phyloP scores from a whole-genome alignment of 2,888 invertebrate species.

The Galeopsomyia nigrocyanea region DNA sequence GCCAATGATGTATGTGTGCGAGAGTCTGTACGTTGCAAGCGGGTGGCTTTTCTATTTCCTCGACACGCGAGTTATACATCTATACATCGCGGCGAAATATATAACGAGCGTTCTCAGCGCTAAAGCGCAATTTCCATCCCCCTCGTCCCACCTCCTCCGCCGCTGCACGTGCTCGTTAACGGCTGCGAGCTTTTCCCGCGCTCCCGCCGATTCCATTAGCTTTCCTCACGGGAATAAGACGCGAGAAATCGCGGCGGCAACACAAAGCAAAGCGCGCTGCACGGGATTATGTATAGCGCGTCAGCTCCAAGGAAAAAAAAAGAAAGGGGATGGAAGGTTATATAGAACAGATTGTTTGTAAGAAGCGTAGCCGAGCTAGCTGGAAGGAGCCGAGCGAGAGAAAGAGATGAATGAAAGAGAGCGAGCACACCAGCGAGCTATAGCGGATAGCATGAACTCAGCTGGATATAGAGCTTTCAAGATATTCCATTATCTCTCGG shows the following conservation, averaged over 20 bases:
- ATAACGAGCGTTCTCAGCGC: conserved; percentile 36
- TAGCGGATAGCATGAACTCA: conserved; percentile 2
- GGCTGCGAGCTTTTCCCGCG: conserved; percentile 27
- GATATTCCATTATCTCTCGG: conserved; percentile 49
- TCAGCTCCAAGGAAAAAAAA: too few species aligned
- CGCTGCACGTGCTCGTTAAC: conserved; percentile 49
- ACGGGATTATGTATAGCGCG: too few species aligned
- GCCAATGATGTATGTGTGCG: too few species aligned
- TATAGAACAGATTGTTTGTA: conserved; percentile 48
- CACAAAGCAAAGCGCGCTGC: conserved; percentile 12
- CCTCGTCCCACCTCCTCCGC: background rate
- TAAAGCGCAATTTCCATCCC: conserved; percentile 55
- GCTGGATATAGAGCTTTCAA: conserved; percentile 26
- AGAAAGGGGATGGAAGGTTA: background rate
- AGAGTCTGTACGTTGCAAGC: background rate
- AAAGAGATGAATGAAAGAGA: conserved; percentile 36
- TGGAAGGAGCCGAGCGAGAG: too few species aligned
- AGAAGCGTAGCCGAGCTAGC: too few species aligned
- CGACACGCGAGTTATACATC: conserved; percentile 21
- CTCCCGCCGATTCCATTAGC: conserved; percentile 55
- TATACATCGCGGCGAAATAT: conserved; percentile 28
- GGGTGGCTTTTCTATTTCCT: conserved; percentile 29
- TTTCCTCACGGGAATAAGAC: conserved; percentile 40
- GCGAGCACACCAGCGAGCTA: conserved; percentile 10
- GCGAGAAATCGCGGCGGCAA: conserved; percentile 31